Base-by-base conservation (phyloP, 1,140 invertebrate genomes). In the Mactra quadrangularis region DNA sequence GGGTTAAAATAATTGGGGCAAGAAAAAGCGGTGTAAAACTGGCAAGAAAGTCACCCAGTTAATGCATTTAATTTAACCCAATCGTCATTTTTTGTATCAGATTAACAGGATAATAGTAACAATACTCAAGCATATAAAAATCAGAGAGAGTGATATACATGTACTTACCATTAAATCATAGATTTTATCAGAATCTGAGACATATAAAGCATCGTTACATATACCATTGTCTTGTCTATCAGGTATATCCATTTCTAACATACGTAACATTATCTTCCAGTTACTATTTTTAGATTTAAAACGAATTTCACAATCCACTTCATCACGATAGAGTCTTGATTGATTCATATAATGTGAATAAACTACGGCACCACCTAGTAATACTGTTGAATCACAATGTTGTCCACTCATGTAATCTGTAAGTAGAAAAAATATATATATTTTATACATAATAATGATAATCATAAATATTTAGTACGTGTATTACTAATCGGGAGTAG, bases 191-290 rank as follows among this genome's bases (percentile, higher is more conserved):
- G 85, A 85, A 79, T 91, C 89, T 82, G 88, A 92, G 27, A 92
- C 77, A 85, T 91, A 92, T 13, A 92, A 82, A n/a, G 90, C 91
- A 82, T 92, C 91, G 74, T 91, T 91, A 85, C 91, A 92, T 38
- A 90, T 83, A 59, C 87, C 87, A 41, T 85, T 88, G 11, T 55
- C 60, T 17, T 83, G 86, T 25, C 85, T 55, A 70, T 91, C 91
- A 50, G 90, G 91, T 47, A 92, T 90, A 85, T 92, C 90, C 52
- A 92, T 72, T 57, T 91, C 87, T 31, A 89, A 50, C 71, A 92
- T 85, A 15, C 88, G 85, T 71, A 91, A 74, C 88, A 91, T 91
- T 22, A 92, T 72, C 64, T 89, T 89, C 90, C 90, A 92, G 71
- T 86, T 86, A 55, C 85, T 85, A 74, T 88, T 87, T 47, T 89